phyloP scores from a whole-genome alignment of 2,888 invertebrate species.

The Isoperla grammatica region DNA sequence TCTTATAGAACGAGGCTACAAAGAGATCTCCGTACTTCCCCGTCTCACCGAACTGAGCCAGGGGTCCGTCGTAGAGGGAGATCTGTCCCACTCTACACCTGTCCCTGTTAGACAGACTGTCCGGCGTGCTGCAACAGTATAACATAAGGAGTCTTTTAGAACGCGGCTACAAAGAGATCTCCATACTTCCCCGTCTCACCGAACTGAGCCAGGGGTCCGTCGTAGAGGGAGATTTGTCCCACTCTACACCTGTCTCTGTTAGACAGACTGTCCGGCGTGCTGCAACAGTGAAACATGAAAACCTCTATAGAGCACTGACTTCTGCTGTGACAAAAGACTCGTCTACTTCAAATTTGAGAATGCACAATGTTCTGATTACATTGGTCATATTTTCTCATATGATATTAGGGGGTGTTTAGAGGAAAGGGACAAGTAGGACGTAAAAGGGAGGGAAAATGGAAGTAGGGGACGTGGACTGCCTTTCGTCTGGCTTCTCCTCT shows the following conservation, averaged over 20 bases:
- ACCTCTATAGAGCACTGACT: too few relatives aligned
- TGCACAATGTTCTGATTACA: too few relatives aligned
- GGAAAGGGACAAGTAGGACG: too few relatives aligned
- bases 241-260: conserved; percentile 97
- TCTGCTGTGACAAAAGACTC: too few relatives aligned
- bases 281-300: conserved; percentile 42
- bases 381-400: too few relatives aligned
- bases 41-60: conserved; percentile 95
- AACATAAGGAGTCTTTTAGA: too few relatives aligned
- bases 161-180: conserved; percentile 92
- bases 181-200: conserved; percentile 98
- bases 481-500: too few relatives aligned
- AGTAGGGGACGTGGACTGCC: too few relatives aligned
- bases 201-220: conserved; percentile 94
- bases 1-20: conserved; percentile 88
- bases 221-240: conserved; percentile 96
- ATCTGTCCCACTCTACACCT: conserved; percentile 98
- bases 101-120: conserved; percentile 93
- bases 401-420: too few relatives aligned
- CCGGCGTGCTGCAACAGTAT: conserved; percentile 67
- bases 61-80: conserved; percentile 94
- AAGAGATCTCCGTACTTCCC: conserved; percentile 98
- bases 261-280: conserved; percentile 91
- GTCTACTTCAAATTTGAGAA: too few relatives aligned
- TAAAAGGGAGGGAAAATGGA: too few relatives aligned